These are phyloP conservation scores for Sinhomidia bicolor DNA, from an alignment of 2,888 invertebrate species.

Conservation along the genomic window DNA sequence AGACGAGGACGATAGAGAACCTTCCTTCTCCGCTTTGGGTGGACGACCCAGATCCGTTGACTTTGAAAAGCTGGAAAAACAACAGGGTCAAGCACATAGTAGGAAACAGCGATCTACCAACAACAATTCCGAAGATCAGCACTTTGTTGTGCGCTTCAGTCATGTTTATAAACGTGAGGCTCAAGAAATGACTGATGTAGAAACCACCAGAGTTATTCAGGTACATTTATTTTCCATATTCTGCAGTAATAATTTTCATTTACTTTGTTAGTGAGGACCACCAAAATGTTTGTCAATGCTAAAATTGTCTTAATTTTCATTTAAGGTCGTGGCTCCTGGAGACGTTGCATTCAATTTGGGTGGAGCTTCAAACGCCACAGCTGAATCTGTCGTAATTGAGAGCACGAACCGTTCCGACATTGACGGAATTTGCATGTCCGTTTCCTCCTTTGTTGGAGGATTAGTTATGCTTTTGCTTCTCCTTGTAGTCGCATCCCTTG, in stretches of 20 bases:
- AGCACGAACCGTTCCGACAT: conserved; percentile 84
- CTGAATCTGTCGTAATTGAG: conserved; percentile 94
- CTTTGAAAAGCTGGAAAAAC: conserved; percentile 86
- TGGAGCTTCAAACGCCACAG: conserved; percentile 84
- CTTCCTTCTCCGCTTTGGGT: conserved; percentile 87
- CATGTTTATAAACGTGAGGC: conserved; percentile 92
- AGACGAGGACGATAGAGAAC: conserved; percentile 75
- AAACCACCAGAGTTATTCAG: conserved; percentile 82
- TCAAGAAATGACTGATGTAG: conserved; percentile 88
- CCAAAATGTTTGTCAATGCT: background rate
- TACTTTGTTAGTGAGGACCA: background rate
- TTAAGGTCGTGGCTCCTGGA: conserved; percentile 82
- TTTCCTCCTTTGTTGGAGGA: conserved; percentile 95
- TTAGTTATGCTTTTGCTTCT: conserved; percentile 94
- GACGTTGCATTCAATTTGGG: conserved; percentile 87
- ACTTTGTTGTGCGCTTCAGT: conserved; percentile 81
- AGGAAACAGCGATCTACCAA: conserved; percentile 85
- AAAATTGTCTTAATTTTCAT: background rate
- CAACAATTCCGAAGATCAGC: conserved; percentile 84
- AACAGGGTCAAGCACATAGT: conserved; percentile 86
- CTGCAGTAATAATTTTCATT: background rate
- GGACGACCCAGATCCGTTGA: conserved; percentile 92
- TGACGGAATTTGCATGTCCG: conserved; percentile 92
- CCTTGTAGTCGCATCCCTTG: conserved; percentile 93
- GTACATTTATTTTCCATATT: conserved; percentile 44